These are phyloP conservation scores for Lathronympha strigana DNA, from an alignment of 2,888 invertebrate genomes.

Conservation along the genomic window DNA sequence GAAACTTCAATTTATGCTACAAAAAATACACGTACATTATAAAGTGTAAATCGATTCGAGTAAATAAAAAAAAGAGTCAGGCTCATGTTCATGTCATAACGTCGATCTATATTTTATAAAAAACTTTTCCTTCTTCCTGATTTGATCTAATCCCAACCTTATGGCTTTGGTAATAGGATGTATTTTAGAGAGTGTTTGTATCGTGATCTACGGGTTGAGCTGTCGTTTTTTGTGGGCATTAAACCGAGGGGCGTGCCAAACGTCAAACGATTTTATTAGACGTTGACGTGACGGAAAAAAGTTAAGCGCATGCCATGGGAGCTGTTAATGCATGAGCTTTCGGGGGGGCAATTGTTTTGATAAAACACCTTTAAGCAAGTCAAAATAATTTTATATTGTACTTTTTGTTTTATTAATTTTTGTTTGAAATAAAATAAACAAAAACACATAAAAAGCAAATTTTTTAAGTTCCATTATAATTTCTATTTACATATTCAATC, in stretches of 20 bases:
- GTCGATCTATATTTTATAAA: constrained; percentile 23
- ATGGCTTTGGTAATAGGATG: neutral
- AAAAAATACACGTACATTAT: constrained; percentile 2
- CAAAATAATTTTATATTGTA: neutral
- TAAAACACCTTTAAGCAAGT: neutral
- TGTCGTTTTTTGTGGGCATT: constrained; percentile 50
- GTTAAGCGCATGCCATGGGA: constrained; percentile 19
- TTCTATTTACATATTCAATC: no score
- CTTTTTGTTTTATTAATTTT: no score
- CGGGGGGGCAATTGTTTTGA: neutral
- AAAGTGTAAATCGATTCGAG: constrained; percentile 13
- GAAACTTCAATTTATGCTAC: neutral
- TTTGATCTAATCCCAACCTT: constrained; percentile 4
- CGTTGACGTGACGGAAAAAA: constrained; percentile 50
- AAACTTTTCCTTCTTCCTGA: constrained; percentile 23
- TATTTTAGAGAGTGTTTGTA: neutral
- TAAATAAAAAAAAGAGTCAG: constrained; percentile 18
- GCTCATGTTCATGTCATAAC: constrained; percentile 27
- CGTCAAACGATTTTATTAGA: constrained; percentile 49
- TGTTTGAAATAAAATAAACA: no score
- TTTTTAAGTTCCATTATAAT: no score
- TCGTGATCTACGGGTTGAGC: constrained; percentile 37
- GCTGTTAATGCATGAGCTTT: constrained; percentile 22
- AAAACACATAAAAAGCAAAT: no score
- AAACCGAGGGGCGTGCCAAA: constrained; percentile 52